Evolutionary conservation across 2,888 invertebrate genomes (phyloP).

Genomic region (Calameuta idolon): DNA sequence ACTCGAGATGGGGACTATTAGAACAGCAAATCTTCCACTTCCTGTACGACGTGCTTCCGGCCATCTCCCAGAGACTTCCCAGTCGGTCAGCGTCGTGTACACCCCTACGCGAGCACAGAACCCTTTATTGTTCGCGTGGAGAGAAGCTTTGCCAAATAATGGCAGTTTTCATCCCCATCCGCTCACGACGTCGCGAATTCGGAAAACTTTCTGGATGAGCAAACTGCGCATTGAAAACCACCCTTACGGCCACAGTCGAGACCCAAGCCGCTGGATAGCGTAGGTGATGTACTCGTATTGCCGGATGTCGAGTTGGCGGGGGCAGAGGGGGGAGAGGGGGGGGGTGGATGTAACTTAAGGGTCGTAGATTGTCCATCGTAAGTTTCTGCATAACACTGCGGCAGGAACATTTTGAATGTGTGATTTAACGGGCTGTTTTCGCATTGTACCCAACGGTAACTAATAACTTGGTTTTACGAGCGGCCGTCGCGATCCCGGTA

Average conservation of each 20-base stretch:
- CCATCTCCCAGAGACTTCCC: neutral
- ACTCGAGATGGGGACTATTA: neutral
- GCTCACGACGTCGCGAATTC: neutral
- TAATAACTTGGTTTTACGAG: conserved; percentile 63
- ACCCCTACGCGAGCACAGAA: neutral
- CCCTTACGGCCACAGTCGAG: neutral
- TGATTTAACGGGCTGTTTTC: conserved; percentile 61
- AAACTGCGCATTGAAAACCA: neutral
- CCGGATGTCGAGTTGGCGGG: neutral
- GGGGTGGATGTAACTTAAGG: neutral
- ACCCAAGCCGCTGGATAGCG: neutral
- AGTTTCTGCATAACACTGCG: neutral
- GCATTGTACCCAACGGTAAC: conserved; percentile 48
- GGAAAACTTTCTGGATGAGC: neutral
- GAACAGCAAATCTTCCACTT: neutral
- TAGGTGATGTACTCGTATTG: neutral
- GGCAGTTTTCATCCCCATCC: neutral
- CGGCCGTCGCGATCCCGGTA: conserved; percentile 36
- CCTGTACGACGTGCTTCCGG: neutral
- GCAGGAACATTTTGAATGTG: conserved; percentile 22
- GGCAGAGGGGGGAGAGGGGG: neutral
- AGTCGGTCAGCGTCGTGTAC: neutral
- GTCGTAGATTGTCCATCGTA: neutral
- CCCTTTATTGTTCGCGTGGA: neutral
- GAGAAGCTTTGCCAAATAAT: neutral